Base-by-base conservation (phyloP, 2,113 vertebrate genomes). In the Merops nubicus region DNA sequence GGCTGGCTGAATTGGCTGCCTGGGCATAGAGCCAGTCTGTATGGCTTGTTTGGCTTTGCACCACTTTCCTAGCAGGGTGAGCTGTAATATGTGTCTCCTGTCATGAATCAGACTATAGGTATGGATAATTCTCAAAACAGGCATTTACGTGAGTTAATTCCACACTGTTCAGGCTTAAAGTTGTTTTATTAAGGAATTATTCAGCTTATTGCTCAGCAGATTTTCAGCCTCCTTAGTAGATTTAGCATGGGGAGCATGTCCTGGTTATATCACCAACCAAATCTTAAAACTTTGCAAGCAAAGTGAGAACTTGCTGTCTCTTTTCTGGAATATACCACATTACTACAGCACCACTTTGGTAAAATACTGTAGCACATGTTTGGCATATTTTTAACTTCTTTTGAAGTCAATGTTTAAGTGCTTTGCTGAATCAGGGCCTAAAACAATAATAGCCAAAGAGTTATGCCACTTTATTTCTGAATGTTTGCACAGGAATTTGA, bases 401-500 rank as follows among this genome's bases (percentile, higher is more conserved):
- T 91, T 94, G 91, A 96, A 95, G 85, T 93, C 42, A 26, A 7
- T 53, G 48, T 81, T 86, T 92, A 93, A 95, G 72, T 93, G 56
- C 83, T 93, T 78, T 95, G 72, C 79, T 96, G 96, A 96, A 96
- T 51, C 43, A 33, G 76, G 47, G 68, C 90, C 92, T 96, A 95
- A 94, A 86, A 36, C 36, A 96, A 86, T 74, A 94, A 60, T 8
- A 68, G 12, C 20, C 51, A 57, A 34, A 10, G 80, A 75, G 43
- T 87, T 85, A 85, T 92, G 56, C 26, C n/a, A 53, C 67, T 97
- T 68, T 28, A 83, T 81, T 84, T 87, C 78, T 70, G 50, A 88
- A 25, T 86, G 72, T 92, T 92, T 76, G 68, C 19, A 65, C 36
- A 81, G 83, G 64, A 89, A 36, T 63, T 59, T 31, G 84, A 48